Base-by-base conservation (phyloP, 1,140 invertebrate species). In the Ptiloglossa arizonensis region DNA sequence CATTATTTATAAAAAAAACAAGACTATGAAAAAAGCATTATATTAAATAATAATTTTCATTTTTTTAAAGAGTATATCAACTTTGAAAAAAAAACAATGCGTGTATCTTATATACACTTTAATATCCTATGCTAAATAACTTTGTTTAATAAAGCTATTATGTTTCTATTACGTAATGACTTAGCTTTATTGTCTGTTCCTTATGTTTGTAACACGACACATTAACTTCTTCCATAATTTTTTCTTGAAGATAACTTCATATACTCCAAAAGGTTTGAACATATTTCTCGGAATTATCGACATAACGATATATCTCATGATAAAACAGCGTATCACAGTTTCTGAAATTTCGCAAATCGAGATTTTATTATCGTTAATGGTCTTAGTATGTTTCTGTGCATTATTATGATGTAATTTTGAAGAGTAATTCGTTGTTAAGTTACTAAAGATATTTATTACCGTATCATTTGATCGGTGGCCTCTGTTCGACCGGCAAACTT, bases 81-180 rank as follows among this genome's bases (percentile, higher is more conserved):
- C 17, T 19, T 19, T 1, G 3, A 17, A 17, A n/a, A 0, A n/a
- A 17, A 50, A 50, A 50, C 6, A 17, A 9, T 50, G 46, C 19
- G 3, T 6, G 46, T 19, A 5, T 50, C 46, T 50, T 50, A 50
- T 24, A 19, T 52, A 22, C 5, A 8, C n/a, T 22, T 24, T 6
- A 22, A 3, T 50, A 22, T 17, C 1, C 4, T 15, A 9, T 48
- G 8, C 27, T 35, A n/a, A 22, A 68, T 4, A 68, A 38, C 46
- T 2, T 24, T 54, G 13, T 22, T 38, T 24, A 54, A 38, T 54
- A 50, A 67, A 24, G 11, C 15, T 24, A 41, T 62, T 62, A 62
- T 13, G n/a, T 41, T 62, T 62, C 59, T n/a, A 62, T 62, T 62
- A n/a, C n/a, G 41, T 62, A 62, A 62, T 41, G n/a, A 38, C n/a